phyloP scores from a whole-genome alignment of 2,113 vertebrate species.

The Leptodactylus fuscus region DNA sequence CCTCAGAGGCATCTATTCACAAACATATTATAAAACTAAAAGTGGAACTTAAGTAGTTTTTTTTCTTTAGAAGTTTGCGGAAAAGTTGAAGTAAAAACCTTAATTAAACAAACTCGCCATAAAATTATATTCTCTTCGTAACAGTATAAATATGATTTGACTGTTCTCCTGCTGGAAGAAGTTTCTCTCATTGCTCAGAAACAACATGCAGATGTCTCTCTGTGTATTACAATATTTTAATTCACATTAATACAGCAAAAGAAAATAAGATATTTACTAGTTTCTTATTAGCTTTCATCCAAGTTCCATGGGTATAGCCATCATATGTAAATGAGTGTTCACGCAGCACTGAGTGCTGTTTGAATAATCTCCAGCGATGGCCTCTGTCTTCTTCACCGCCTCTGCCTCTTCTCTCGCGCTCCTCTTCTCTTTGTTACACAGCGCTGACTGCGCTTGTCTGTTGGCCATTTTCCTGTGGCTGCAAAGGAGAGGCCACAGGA shows the following conservation, averaged over 20 bases:
- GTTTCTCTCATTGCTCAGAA: background rate
- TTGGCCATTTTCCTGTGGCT: no score
- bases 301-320: no score
- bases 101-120: background rate
- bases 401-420: no score
- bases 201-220: background rate
- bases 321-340: no score
- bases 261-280: no score
- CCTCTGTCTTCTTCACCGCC: no score
- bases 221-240: background rate
- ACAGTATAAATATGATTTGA: conserved; percentile 3
- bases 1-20: conserved; percentile 49
- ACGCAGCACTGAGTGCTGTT: no score
- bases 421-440: no score
- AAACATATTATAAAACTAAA: conserved; percentile 43
- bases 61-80: conserved; percentile 20
- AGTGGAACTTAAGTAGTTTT: conserved; percentile 22
- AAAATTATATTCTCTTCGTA: background rate
- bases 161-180: background rate
- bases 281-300: no score
- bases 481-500: no score
- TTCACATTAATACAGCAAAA: background rate
- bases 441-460: no score
- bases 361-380: no score
- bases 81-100: conserved; percentile 25